Conservation (phyloP, 2,888 invertebrate species). For the Acanthosepion esculentum region DNA sequence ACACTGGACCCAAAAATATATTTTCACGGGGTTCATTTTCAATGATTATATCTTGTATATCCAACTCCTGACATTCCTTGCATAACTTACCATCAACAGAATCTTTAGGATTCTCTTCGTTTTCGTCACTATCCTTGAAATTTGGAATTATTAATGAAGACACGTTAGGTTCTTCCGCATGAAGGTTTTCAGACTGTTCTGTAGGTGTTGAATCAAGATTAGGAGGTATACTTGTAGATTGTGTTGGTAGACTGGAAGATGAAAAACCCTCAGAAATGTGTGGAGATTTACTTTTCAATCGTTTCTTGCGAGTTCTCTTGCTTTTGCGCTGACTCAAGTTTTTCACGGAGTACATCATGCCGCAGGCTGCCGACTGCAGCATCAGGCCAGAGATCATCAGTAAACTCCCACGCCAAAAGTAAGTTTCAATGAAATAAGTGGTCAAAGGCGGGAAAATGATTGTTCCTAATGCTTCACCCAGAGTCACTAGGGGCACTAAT, state of each 20-base stretch:
- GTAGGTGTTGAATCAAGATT: neutral
- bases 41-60: neutral
- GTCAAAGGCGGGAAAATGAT: neutral
- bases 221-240: neutral
- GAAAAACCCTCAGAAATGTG: neutral
- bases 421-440: neutral
- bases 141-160: neutral
- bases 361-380: neutral
- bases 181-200: neutral
- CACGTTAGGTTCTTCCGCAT: neutral
- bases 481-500: neutral
- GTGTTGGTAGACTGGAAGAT: neutral
- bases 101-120: neutral
- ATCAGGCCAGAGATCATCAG: neutral
- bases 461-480: neutral
- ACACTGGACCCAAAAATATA: neutral
- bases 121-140: neutral
- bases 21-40: neutral
- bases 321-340: neutral
- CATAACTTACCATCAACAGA: neutral
- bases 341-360: neutral
- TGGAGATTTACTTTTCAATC: neutral
- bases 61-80: neutral
- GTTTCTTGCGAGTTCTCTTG: neutral
- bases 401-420: neutral